Percentiles rank a stretch among this genome's conserved stretches.
Evolutionary conservation across 1,140 invertebrate genomes (phyloP).

Genomic region (Hycleus phaleratus): DNA sequence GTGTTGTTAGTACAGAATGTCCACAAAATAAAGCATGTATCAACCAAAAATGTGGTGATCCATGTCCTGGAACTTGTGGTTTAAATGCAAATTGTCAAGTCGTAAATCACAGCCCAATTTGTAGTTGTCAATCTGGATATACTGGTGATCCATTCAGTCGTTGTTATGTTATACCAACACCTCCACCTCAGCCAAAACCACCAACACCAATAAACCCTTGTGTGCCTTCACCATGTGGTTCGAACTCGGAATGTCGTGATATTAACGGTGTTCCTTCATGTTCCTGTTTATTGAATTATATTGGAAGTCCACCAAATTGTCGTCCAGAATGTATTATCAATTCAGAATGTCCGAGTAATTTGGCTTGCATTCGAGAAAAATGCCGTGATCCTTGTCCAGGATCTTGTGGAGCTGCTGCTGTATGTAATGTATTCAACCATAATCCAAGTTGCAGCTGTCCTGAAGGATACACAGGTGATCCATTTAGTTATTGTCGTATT

Average conservation of each 20-base stretch:
- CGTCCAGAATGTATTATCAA: slow-evolving; percentile 60
- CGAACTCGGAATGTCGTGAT: slow-evolving; percentile 59
- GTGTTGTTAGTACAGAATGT: slow-evolving; percentile 55
- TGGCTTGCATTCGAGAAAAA: slow-evolving; percentile 54
- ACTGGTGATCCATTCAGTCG: slow-evolving; percentile 55
- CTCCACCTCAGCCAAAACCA: slow-evolving; percentile 22
- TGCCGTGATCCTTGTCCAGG: slow-evolving; percentile 60
- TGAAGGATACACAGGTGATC: slow-evolving; percentile 57
- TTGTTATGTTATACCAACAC: slow-evolving; percentile 47
- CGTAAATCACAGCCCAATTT: slow-evolving; percentile 56
- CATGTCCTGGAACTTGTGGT: slow-evolving; percentile 61
- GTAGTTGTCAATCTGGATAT: slow-evolving; percentile 49
- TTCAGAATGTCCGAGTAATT: slow-evolving; percentile 53
- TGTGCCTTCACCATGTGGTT: slow-evolving; percentile 69
- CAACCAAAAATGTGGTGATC: slow-evolving; percentile 61
- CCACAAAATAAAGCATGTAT: slow-evolving; percentile 55
- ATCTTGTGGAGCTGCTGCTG: slow-evolving; percentile 61
- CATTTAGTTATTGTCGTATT: slow-evolving; percentile 34
- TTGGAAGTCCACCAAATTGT: slow-evolving; percentile 61
- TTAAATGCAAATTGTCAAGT: slow-evolving; percentile 52
- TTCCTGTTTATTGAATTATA: slow-evolving; percentile 48
- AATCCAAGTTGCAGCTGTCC: slow-evolving; percentile 61
- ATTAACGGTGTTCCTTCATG: slow-evolving; percentile 53
- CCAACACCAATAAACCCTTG: slow-evolving; percentile 50
- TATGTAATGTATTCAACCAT: slow-evolving; percentile 64